Evolutionary conservation across 2,797 vertebrate genomes (phyloP), one percentile per base, ranked within the genome.

Genomic region (Poeciliopsis presidionis): DNA sequence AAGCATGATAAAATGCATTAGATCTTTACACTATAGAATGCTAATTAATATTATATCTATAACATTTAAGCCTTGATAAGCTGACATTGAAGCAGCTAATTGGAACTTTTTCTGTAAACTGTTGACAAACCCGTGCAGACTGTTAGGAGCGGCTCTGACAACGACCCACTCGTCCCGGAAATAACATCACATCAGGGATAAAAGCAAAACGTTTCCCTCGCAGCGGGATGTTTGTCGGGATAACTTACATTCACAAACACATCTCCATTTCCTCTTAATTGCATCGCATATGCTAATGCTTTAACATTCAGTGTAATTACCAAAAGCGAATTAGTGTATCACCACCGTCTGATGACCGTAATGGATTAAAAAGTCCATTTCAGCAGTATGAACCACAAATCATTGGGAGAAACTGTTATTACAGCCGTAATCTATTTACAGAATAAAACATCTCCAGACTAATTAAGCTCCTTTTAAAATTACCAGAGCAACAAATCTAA

Each of bases 51-150:
- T 86, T 85, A 91, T 67, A 69, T 83, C 78, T 81, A 67, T 33
- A 75, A 86, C 83, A 59, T 86, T 88, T 78, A 91, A 91, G 92
- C 92, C 91, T 80, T 87, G 92, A 92, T 94, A 91, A 94, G 89
- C 89, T 91, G 91, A 91, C 90, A 80, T 75, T 75, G 51, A 74
- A 84, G 86, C 84, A 87, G 83, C 78, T 87, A 73, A 83, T 80
- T 84, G 0, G 57, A 75, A 79, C 75, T 87, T 57, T 80, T 77
- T 82, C 59, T 91, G 90, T 94, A 94, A 94, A 92, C 91, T 89
- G 86, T 81, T 84, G 84, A 90, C 89, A 75, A 85, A 91, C 87
- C 83, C 85, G 87, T 92, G 87, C 88, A 88, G 83, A 84, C 84
- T 86, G 86, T 73, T 69, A 45, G 75, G 72, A 86, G 85, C 72